Evolutionary conservation across 2,888 invertebrate species (phyloP), one percentile per base, ranked within the genome.

Genomic region (Neoitamus cyanurus): DNA sequence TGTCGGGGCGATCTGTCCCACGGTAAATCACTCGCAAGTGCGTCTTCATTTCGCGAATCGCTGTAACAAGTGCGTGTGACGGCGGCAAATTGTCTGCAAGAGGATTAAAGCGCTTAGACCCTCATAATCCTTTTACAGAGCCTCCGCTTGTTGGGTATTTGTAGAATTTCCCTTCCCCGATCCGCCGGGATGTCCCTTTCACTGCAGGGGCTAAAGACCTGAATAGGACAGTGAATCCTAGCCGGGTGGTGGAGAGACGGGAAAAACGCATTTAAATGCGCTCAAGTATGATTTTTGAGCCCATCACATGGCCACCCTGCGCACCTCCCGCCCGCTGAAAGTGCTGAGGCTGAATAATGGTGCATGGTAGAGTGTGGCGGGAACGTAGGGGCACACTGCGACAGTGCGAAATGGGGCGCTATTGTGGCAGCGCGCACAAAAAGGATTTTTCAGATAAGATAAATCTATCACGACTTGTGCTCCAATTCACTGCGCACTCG

Each of bases 391-490:
- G 42, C 69, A 68, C 36, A 34, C 13, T 69, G 37, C 4, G 25
- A 34, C 34, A 70, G 70, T 70, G 70, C 34, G 70, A 70, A 70
- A 70, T 70, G 70, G 70, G 70, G 70, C 70, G 70, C 70, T 34
- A 70, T 70, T 68, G 46, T 46, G 13, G 15, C 69, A 80, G 46
- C 25, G 75, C 42, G 31, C 69, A 82, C 82, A 83, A 73, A 83
- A 83, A 83, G 83, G 83, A 83, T 83, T 83, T 83, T 73, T 15
- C 34, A 83, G 83, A 83, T 83, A 83, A 83, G 83, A 83, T 83
- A 83, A 83, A 83, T 83, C 83, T 83, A 75, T 73, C 58, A 83
- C 83, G 82, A 82, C 70, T 83, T 72, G 82, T 83, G 83, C 83
- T 83, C 70, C 70, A 83, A 82, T 82, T 82, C 82, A 82, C 25